These are phyloP conservation scores for Hystrix brachyura DNA, from an alignment of 2,113 vertebrate species.

Conservation along the genomic window DNA sequence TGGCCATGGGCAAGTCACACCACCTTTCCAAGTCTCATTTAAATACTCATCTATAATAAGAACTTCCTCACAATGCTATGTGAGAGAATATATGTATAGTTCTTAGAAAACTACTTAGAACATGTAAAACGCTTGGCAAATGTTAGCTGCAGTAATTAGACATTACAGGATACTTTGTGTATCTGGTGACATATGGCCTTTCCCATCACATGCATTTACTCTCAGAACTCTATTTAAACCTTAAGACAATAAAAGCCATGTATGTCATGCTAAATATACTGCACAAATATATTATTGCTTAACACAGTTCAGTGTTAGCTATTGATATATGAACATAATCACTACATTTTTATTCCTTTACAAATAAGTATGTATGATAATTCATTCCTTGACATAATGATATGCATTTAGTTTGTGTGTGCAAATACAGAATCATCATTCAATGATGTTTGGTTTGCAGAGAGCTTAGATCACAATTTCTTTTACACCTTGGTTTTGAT, in stretches of 20 bases:
- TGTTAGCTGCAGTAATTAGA: background rate
- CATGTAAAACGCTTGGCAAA: background rate
- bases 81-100: background rate
- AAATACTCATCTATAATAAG: background rate
- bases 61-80: background rate
- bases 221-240: background rate
- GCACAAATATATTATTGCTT: conserved; percentile 35
- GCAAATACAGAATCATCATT: conserved; percentile 39
- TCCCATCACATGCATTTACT: background rate
- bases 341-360: background rate
- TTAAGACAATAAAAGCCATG: conserved; percentile 25
- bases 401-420: background rate
- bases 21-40: background rate
- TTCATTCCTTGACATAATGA: conserved; percentile 37
- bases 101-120: background rate
- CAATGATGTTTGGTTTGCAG: background rate
- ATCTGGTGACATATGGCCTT: background rate
- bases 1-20: background rate
- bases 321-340: background rate
- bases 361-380: background rate
- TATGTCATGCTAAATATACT: background rate
- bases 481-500: conserved; percentile 56
- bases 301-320: background rate
- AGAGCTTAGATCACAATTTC: background rate
- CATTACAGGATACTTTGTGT: background rate